phyloP scores from a whole-genome alignment of 2,113 vertebrate genomes.

The Sylvietta virens region DNA sequence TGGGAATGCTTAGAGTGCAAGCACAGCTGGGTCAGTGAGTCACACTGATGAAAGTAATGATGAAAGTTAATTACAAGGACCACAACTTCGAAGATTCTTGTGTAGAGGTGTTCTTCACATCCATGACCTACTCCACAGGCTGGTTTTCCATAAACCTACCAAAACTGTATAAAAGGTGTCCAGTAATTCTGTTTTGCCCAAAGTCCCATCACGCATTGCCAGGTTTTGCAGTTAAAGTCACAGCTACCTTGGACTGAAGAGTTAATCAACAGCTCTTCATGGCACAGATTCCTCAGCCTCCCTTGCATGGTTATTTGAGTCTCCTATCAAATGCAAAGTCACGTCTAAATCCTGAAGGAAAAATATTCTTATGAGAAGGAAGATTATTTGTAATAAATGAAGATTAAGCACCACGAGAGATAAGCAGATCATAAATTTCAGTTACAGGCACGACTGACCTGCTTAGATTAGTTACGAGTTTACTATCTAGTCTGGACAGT shows the following conservation, averaged over 20 bases:
- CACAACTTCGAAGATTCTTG: not conserved
- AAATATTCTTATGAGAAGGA: not conserved
- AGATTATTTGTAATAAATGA: not conserved
- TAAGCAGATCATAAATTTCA: conserved; percentile 14
- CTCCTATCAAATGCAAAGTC: not conserved
- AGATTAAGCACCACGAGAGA: not conserved
- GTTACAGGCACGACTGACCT: not conserved
- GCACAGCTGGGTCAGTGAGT: not conserved
- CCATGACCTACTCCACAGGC: not conserved
- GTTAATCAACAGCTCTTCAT: not conserved
- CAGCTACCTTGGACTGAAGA: not conserved
- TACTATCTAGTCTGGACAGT: not conserved
- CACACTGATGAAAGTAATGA: not conserved
- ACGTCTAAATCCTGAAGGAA: not conserved
- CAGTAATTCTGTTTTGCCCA: not conserved
- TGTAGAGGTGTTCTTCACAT: not conserved
- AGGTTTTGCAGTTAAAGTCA: not conserved
- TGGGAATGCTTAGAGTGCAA: not conserved
- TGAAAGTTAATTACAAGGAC: not conserved
- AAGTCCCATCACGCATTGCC: not conserved
- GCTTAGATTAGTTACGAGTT: not conserved
- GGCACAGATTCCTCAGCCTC: not conserved
- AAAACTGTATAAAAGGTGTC: not conserved
- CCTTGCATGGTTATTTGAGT: not conserved
- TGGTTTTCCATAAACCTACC: not conserved